These are phyloP conservation scores for Parnassius apollo DNA, from an alignment of 2,888 invertebrate species.

Conservation along the genomic window DNA sequence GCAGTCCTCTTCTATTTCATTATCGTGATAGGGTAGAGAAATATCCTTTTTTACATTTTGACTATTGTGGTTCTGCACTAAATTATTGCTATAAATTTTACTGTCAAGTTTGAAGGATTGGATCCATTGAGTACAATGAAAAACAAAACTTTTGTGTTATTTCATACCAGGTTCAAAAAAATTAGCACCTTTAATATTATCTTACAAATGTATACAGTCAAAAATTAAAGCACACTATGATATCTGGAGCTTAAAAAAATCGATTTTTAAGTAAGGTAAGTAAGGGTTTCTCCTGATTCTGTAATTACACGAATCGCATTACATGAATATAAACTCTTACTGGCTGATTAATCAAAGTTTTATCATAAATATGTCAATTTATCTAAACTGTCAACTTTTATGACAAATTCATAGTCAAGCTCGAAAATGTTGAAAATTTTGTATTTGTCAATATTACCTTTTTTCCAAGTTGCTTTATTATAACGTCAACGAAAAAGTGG, in stretches of 20 bases:
- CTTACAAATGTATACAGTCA: too few relatives aligned
- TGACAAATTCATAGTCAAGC: slow-evolving; percentile 69
- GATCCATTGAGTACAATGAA: too few relatives aligned
- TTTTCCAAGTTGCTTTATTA: slow-evolving; percentile 29
- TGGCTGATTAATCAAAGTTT: too few relatives aligned
- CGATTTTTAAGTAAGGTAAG: too few relatives aligned
- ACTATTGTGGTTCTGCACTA: neutral
- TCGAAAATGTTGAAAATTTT: slow-evolving; percentile 51
- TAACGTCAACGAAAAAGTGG: slow-evolving; percentile 25
- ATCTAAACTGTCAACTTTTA: slow-evolving; percentile 32
- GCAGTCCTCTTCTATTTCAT: slow-evolving; percentile 31
- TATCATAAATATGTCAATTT: neutral
- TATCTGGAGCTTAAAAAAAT: too few relatives aligned
- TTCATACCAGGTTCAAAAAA: too few relatives aligned
- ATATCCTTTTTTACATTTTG: slow-evolving; percentile 28
- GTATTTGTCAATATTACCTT: slow-evolving; percentile 26
- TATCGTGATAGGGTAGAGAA: slow-evolving; percentile 39
- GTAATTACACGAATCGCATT: too few relatives aligned
- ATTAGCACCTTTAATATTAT: too few relatives aligned
- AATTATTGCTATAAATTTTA: slow-evolving; percentile 1
- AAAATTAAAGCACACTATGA: too few relatives aligned
- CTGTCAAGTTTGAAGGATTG: slow-evolving; percentile 20
- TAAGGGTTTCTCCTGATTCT: too few relatives aligned
- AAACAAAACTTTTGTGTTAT: too few relatives aligned
- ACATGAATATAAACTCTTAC: too few relatives aligned